Evolutionary conservation across 2,888 invertebrate genomes (phyloP), one percentile per base, ranked within the genome.

Genomic region (Chironomus riparius): DNA sequence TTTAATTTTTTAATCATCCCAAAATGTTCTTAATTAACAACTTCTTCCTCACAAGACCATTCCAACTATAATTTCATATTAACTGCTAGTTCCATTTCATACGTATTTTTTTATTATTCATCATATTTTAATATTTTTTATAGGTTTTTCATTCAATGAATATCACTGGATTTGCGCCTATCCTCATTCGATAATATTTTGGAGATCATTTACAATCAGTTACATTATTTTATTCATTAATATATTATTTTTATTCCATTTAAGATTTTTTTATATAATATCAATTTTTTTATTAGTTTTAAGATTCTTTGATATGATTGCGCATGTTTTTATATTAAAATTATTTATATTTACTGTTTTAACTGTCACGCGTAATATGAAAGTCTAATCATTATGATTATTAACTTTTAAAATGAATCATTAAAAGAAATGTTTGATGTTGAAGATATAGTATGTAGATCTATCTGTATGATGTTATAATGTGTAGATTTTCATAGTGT

Each of bases 271-370:
- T n/a, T n/a, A n/a, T 56, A 18, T 56, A 15, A 56, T 65, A 13
- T 24, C 65, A 21, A 21, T 28, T 68, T 21, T n/a, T 22, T 38
- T 7, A 68, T 2, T 38, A 68, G 18, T 47, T 38, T 2, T 47
- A 18, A 28, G 13, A 62, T 73, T 73, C 73, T 73, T 73, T 74
- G 74, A 74, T 74, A 74, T 74, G 74, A 74, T 74, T 74, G 68
- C 62, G 71, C 62, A 47, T 65, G 10, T 65, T 56, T 56, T 56
- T 15, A n/a, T n/a, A 18, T 18, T 15, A 38, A 56, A 18, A 18
- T 56, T 56, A 7, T 18, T 56, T 7, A 56, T 12, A 50, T 56
- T 38, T 50, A 12, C 50, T 13, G 15, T 15, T 2, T 50, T 4
- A 50, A 50, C 50, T 50, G n/a, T 4, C 10, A 10, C 38, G 38